Evolutionary conservation across 1,140 invertebrate species (phyloP).

Genomic region (Orchesella cincta): DNA sequence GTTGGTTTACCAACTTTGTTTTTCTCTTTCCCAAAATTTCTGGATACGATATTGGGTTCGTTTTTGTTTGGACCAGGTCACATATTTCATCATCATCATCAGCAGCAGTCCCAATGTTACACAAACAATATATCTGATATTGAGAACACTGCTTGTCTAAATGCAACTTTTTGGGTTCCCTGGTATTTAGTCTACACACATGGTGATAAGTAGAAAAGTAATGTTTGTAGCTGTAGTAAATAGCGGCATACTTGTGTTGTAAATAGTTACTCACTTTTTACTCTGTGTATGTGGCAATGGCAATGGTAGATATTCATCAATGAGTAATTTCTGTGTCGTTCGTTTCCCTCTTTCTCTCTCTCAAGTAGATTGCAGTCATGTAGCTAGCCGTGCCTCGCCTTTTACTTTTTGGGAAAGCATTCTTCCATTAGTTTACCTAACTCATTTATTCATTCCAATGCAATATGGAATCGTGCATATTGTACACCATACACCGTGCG

Average conservation of each 20-base stretch:
- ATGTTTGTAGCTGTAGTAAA: too few species aligned
- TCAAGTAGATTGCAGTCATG: neutral
- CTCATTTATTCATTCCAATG: constrained; percentile 5
- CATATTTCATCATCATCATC: constrained; percentile 47
- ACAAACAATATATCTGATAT: too few species aligned
- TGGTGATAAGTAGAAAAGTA: too few species aligned
- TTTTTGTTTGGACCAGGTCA: constrained; percentile 23
- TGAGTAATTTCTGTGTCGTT: constrained; percentile 16
- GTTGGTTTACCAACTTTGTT: too few species aligned
- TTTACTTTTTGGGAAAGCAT: neutral
- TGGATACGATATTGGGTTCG: neutral
- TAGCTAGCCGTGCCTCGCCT: neutral
- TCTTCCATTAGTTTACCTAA: constrained; percentile 11
- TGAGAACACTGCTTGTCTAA: neutral
- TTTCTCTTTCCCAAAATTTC: too few species aligned
- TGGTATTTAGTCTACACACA: too few species aligned
- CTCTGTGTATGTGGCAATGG: neutral
- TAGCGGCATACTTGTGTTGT: too few species aligned
- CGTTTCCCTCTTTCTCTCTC: neutral
- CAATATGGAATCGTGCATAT: neutral
- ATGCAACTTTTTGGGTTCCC: too few species aligned
- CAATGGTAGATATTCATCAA: constrained; percentile 3
- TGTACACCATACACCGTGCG: too few species aligned
- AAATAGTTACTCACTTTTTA: neutral
- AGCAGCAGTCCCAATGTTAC: constrained; percentile 6